Evolutionary conservation across 1,140 invertebrate genomes (phyloP).

Genomic region (Eumeta japonica): DNA sequence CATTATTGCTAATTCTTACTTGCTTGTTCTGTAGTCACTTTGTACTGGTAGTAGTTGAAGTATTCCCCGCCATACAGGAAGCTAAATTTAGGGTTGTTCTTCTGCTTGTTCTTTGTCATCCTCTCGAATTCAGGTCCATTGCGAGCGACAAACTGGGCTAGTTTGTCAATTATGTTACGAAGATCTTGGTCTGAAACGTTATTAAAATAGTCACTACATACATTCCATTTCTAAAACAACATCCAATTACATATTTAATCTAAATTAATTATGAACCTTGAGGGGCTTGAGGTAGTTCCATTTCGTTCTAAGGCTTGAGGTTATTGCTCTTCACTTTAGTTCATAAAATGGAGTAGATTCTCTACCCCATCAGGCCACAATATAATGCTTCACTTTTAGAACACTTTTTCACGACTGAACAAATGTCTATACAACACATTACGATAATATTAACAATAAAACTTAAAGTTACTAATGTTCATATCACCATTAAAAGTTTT

Average conservation of each 20-base stretch:
- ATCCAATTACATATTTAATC: background rate
- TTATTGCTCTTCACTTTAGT: too few species aligned
- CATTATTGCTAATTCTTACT: slow-evolving; percentile 65
- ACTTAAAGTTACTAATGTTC: too few species aligned
- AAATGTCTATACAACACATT: too few species aligned
- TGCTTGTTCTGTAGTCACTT: slow-evolving; percentile 87
- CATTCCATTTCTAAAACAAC: slow-evolving; percentile 8
- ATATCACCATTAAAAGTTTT: too few species aligned
- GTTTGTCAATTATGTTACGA: slow-evolving; percentile 95
- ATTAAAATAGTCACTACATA: slow-evolving; percentile 13
- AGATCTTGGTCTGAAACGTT: slow-evolving; percentile 77
- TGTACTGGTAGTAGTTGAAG: slow-evolving; percentile 95
- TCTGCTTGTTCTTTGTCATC: slow-evolving; percentile 97
- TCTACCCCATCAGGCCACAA: too few species aligned
- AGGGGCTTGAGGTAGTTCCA: slow-evolving; percentile 48
- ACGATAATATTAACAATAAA: too few species aligned
- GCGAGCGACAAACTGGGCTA: slow-evolving; percentile 96
- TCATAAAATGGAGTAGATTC: too few species aligned
- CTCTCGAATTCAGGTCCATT: slow-evolving; percentile 98
- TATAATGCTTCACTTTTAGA: too few species aligned
- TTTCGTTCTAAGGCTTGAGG: slow-evolving; percentile 15
- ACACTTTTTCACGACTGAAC: too few species aligned
- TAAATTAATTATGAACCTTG: slow-evolving; percentile 27
- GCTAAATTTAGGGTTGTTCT: slow-evolving; percentile 94
- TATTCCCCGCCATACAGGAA: slow-evolving; percentile 96